Evolutionary conservation across 2,797 vertebrate genomes (phyloP), one percentile per base, ranked within the genome.

Genomic region (Cercopithecus neglectus): DNA sequence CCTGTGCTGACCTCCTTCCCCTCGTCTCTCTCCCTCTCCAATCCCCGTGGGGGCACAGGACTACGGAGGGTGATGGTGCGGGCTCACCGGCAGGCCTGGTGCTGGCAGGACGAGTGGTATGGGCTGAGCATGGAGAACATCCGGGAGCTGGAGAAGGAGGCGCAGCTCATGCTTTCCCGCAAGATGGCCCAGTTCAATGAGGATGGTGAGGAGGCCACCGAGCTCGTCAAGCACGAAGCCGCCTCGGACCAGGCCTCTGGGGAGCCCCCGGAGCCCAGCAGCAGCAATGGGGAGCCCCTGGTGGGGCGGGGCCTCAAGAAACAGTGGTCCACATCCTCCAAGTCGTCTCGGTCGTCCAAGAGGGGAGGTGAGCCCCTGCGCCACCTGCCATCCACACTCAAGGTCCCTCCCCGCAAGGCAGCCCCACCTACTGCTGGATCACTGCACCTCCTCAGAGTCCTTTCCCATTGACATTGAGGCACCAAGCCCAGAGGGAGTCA

Each of bases 81-180:
- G 33, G 99, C 99, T 19, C 99, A 99, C 98, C 98, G 99, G 30
- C 99, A 99, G 98, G 99, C 99, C 0, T 99, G 99, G 99, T 99
- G 99, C 98, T 99, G 99, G 99, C 99, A 99, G 98, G 99, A 99
- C 0, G 99, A 99, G 84, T 99, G 99, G 99, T 99, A 99, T 0
- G 99, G 99, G 46, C 99, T 99, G 95, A 99, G 99, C 98, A 99
- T 99, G 3, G 99, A 99, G 96, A 99, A 99, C 98, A 99, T 99
- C 98, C 98, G 99, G 96, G 99, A 99, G 98, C 99, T 99, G 98
- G 99, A 99, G 99, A 99, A 99, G 98, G 99, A 99, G 98, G 99
- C 99, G 0, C 99, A 99, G 98, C 98, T 99, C 96, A 99, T 99
- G 98, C 98, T 99, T 57, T 99, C 99, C 5, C 99, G 99, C 98